Evolutionary conservation across 2,797 vertebrate species (phyloP).

Genomic region (Syngnathus rostellatus): DNA sequence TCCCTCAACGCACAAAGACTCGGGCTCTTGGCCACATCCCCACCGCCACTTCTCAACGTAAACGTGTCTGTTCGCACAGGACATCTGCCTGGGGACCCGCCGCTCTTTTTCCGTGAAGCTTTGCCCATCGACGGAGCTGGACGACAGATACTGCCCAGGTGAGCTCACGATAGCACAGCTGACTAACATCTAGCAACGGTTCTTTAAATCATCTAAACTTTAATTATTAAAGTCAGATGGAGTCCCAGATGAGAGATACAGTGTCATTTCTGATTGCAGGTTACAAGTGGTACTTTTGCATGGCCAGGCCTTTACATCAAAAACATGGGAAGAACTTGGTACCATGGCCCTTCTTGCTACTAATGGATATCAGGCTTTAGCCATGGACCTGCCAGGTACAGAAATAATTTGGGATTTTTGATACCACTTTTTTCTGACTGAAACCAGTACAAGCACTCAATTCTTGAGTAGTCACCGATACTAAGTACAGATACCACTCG

Average conservation of each 20-base stretch:
- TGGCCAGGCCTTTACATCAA: slow-evolving; percentile 87
- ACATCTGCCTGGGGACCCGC: slow-evolving; percentile 72
- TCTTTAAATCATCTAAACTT: not conserved
- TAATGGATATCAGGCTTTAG: slow-evolving; percentile 81
- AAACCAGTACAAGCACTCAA: too few species aligned
- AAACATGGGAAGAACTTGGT: slow-evolving; percentile 89
- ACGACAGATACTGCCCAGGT: slow-evolving; percentile 72
- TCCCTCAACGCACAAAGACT: slow-evolving; percentile 64
- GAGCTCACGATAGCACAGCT: slow-evolving; percentile 17
- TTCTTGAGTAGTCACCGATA: too few species aligned
- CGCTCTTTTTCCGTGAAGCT: slow-evolving; percentile 85
- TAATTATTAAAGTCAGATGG: not conserved
- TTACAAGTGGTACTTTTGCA: slow-evolving; percentile 84
- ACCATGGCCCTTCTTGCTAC: slow-evolving; percentile 80
- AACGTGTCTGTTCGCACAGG: slow-evolving; percentile 73
- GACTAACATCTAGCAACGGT: not conserved
- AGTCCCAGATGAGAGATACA: too few species aligned
- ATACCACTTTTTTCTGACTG: too few species aligned
- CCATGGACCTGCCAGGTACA: slow-evolving; percentile 91
- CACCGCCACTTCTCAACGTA: slow-evolving; percentile 39
- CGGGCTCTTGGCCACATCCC: slow-evolving; percentile 52
- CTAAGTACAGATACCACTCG: too few species aligned
- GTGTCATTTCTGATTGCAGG: slow-evolving; percentile 50
- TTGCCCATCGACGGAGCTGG: slow-evolving; percentile 62
- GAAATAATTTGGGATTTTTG: not conserved